Conservation (phyloP, 2,888 invertebrate species). For the Teleogryllus oceanicus region DNA sequence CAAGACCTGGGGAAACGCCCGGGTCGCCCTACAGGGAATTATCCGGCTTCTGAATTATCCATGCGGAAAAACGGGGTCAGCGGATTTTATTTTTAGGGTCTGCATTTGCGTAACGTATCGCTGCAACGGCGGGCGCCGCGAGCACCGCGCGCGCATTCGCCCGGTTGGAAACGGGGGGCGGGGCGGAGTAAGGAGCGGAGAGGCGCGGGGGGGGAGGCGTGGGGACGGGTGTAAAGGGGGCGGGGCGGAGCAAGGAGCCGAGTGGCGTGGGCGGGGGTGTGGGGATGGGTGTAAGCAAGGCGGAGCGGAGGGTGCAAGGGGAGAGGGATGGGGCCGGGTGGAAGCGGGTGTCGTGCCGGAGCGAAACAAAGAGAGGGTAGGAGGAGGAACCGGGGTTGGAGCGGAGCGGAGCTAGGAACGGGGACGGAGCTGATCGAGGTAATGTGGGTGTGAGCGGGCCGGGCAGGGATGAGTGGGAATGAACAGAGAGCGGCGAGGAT, state of each 20-base stretch:
- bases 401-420: no score
- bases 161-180: neutral
- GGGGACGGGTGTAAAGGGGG: neutral
- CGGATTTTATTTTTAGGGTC: constrained; percentile 9
- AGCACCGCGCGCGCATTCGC: neutral
- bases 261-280: neutral
- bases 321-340: no score
- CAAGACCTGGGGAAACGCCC: neutral
- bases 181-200: neutral
- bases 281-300: neutral
- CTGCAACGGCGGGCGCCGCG: neutral
- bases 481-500: no score
- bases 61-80: constrained; percentile 9
- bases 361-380: no score
- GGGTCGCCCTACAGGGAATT: neutral
- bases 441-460: no score
- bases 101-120: constrained; percentile 18
- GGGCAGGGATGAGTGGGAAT: no score
- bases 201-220: neutral
- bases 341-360: no score
- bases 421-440: no score
- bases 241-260: neutral
- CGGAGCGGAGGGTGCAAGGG: neutral
- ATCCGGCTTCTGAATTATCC: constrained; percentile 1
- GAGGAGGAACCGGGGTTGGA: no score